Evolutionary conservation across 2,797 vertebrate species (phyloP), one percentile per base, ranked within the genome.

Genomic region (Hippopotamyrus pictus): DNA sequence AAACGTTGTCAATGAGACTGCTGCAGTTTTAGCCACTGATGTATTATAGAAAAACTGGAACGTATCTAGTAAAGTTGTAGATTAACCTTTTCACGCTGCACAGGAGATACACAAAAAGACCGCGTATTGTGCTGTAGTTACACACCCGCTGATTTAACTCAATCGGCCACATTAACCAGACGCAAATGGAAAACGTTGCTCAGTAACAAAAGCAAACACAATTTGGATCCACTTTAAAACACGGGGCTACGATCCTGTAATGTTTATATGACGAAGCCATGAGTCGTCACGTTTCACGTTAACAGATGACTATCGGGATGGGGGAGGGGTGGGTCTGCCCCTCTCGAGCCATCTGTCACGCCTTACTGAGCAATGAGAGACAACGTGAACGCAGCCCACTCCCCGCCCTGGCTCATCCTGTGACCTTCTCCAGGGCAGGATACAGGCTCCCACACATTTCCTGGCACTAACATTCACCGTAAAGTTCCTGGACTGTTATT

Each of bases 181-280:
- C n/a, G 44, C 37, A 62, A 73, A 76, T 76, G n/a, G 65, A 79
- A 76, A 79, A 25, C 29, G 46, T 53, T 69, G 54, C 65, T 17
- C 22, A 33, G 62, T 88, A 50, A 89, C 54, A 84, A 33, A 65
- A 69, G 29, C 50, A 87, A 73, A 89, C 25, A 86, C 33, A 54
- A 87, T 73, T 54, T 53, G 25, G 48, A 76, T 14, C 50, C 46
- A 79, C 53, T 73, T 88, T 29, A 73, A 50, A 73, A 79, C 29
- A 22, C 22, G 51, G 48, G 46, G 44, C n/a, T 76, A 17, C 50
- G 14, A 86, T 50, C 7, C 22, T 17, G 17, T 19, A 76, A 87
- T 59, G 50, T 86, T 76, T 87, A 86, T 33, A n/a, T 44, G 84
- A 9, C 44, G 37, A 59, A 53, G 17, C 22, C 50, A 51, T 25